phyloP scores from a whole-genome alignment of 2,797 vertebrate species.

The Acanthornis magna region DNA sequence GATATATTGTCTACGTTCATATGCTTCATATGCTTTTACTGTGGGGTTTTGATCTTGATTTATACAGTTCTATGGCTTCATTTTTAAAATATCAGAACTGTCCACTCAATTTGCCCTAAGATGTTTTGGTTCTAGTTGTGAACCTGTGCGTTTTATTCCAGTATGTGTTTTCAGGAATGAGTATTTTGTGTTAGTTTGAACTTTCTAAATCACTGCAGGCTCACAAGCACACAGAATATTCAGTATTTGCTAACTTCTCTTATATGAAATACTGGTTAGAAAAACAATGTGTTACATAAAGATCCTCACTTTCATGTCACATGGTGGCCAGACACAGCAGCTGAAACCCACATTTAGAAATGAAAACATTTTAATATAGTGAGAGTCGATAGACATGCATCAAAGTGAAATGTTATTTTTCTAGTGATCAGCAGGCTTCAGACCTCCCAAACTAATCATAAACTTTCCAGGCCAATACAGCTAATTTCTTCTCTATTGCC shows the following conservation, averaged over 20 bases:
- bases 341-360: slow-evolving; percentile 50
- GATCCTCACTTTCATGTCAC: slow-evolving; percentile 17
- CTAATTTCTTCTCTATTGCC: slow-evolving; percentile 16
- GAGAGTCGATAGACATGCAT: slow-evolving; percentile 16
- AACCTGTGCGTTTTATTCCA: neutral
- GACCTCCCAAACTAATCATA: slow-evolving; percentile 44
- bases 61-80: neutral
- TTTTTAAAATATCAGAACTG: neutral
- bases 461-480: neutral
- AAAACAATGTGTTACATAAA: neutral
- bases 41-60: neutral
- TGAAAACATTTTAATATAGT: slow-evolving; percentile 39
- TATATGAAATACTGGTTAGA: neutral
- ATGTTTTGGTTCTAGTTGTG: neutral
- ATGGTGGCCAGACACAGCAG: slow-evolving; percentile 34
- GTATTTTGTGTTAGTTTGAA: neutral
- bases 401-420: slow-evolving; percentile 47
- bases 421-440: slow-evolving; percentile 25
- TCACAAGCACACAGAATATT: neutral
- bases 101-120: neutral
- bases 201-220: neutral
- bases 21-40: neutral
- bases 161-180: neutral
- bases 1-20: neutral
- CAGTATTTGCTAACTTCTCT: neutral